Base-by-base conservation (phyloP, 2,888 invertebrate species). In the Clanis bilineata region DNA sequence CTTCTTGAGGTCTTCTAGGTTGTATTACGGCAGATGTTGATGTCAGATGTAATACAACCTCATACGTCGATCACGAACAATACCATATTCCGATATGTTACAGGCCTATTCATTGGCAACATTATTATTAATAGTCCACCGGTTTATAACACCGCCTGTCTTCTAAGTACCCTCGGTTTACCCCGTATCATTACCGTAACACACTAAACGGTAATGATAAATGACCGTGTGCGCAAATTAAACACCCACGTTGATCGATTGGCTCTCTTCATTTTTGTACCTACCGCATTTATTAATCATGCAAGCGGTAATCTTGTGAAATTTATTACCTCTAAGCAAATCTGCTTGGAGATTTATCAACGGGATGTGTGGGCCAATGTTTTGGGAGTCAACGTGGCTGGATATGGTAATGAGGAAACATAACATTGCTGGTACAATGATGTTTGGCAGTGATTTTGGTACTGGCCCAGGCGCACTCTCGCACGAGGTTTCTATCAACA, bases 311-410 rank as follows among this genome's bases (percentile, higher is more conserved):
- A 90, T 88, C 88, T 88, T 84, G 86, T 85, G 88, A 89, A 88
- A 92, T 91, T 90, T 90, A 91, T 91, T 92, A 89, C 89, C 86
- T 89, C 88, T 83, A 84, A 88, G 90, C 86, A 89, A 90, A 92
- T 92, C 90, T 90, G 83, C 87, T 75, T 70, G 71, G 76, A 86
- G 80, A 90, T 91, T 88, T 86, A 91, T 91, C 89, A 90, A 90
- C 90, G 70, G 77, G 85, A 81, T 88, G 90, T 92, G 91, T 92
- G 90, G 91, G 91, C 90, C 75, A 73, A 62, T 66, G 15, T 47
- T 56, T 47, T 58, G 36, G 47, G 6, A 39, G 25, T 23, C 15
- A 25, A 28, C 38, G 38, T 39, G 38, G 21, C 47, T 25, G 25
- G 58, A 58, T 36, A 3, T n/a, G 45, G 23, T 36, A n/a, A 7